Evolutionary conservation across 2,888 invertebrate genomes (phyloP).

Genomic region (Epistrophe eligans): DNA sequence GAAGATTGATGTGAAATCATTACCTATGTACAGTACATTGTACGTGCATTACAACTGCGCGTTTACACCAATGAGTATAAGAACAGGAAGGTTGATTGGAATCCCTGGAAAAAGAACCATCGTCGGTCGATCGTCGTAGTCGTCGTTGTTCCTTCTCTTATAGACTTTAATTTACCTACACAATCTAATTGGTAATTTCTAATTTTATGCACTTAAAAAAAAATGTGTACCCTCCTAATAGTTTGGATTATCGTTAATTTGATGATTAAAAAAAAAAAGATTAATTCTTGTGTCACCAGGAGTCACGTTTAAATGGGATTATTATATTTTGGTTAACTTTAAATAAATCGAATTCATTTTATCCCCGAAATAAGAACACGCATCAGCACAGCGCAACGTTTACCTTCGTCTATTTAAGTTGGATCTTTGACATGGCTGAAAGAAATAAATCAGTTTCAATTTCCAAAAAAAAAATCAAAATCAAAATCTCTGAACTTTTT

Average conservation of each 20-base stretch:
- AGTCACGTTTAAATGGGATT: constrained; percentile 65
- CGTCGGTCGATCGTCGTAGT: not conserved
- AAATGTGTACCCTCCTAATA: constrained; percentile 14
- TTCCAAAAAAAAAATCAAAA: not conserved
- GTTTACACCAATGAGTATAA: not conserved
- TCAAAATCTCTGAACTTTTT: constrained; percentile 14
- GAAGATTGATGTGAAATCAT: constrained; percentile 64
- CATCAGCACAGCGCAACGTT: not conserved
- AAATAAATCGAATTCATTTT: constrained; percentile 38
- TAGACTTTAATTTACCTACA: not conserved
- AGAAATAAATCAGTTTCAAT: constrained; percentile 60
- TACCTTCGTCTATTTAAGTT: constrained; percentile 27
- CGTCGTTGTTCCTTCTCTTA: not conserved
- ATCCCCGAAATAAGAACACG: constrained; percentile 21
- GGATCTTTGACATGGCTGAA: constrained; percentile 26
- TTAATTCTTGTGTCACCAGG: constrained; percentile 49
- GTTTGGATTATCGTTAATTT: constrained; percentile 63
- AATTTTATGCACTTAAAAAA: constrained; percentile 48
- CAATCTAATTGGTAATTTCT: constrained; percentile 13
- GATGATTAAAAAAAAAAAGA: constrained; percentile 41
- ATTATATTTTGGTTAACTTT: constrained; percentile 45
- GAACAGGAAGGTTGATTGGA: constrained; percentile 26
- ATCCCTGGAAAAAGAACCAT: constrained; percentile 3
- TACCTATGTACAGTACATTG: not conserved
- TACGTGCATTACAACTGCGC: not conserved